Evolutionary conservation across 2,113 vertebrate species (phyloP), one percentile per base, ranked within the genome.

Genomic region (Indicator indicator): DNA sequence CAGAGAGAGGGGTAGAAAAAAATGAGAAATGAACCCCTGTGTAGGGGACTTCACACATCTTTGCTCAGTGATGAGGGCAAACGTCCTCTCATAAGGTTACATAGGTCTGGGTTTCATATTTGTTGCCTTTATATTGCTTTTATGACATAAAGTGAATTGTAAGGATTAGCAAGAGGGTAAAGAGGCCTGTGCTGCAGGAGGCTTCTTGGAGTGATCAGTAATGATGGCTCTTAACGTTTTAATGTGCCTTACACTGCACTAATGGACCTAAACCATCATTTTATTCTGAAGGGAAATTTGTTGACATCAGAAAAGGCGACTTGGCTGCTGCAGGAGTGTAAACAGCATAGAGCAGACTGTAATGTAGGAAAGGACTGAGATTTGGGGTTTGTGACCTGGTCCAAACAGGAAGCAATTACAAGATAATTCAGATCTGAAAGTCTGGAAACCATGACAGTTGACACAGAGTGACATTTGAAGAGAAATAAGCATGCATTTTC

Each of bases 381-480:
- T 90, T 91, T 77, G 88, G 5, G 62, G 79, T 36, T 60, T 48
- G 55, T 94, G 87, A n/a, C 75, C 70, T 79, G 85, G 42, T 93
- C 26, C 75, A 76, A 80, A 71, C 21, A 77, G 71, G 85, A 78
- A 48, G 70, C 71, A 80, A 87, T 94, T 86, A 80, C 42, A 73
- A 21, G 40, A 20, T 77, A 94, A 94, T 97, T 82, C 9, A 83
- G 28, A 89, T 92, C 36, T 83, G 59, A 32, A 86, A 56, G 64
- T 88, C 85, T 92, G 87, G 81, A 85, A 89, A 44, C 52, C 42
- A 13, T 76, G 52, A 24, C 26, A 70, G 62, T 30, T 94, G 87
- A 71, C 71, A 91, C 36, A 30, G 69, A 74, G 44, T 76, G 86
- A 36, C 46, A 68, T 90, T 88, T 86, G 30, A 72, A 60, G 71